Evolutionary conservation across 2,113 vertebrate species (phyloP).

Genomic region (Bubo blakistoni): DNA sequence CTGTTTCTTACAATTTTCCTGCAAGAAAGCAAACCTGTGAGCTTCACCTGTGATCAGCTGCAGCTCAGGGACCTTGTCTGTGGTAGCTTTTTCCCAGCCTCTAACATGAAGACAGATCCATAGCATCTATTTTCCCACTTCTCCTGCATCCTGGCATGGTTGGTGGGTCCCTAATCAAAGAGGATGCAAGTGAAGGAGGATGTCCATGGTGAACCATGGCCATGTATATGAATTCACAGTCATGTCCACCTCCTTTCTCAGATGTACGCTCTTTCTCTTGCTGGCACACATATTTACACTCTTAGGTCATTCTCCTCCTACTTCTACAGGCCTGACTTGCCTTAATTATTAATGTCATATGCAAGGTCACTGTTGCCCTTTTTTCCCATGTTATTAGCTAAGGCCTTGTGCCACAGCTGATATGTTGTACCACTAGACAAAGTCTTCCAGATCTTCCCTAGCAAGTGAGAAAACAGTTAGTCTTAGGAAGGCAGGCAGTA

Average conservation of each 20-base stretch:
- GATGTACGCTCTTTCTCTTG: neutral
- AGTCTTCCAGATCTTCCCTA: neutral
- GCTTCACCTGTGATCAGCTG: neutral
- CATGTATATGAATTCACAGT: neutral
- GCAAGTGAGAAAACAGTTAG: neutral
- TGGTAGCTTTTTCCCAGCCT: neutral
- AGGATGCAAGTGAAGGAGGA: neutral
- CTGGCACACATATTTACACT: neutral
- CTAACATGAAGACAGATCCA: neutral
- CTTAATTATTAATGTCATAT: neutral
- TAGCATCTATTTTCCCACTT: neutral
- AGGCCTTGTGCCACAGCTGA: neutral
- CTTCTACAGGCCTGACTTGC: neutral
- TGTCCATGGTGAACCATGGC: neutral
- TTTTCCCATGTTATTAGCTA: neutral
- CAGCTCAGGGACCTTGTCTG: neutral
- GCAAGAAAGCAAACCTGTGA: neutral
- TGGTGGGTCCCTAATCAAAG: neutral
- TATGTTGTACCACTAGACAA: neutral
- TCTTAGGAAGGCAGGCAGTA: neutral
- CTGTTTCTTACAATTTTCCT: neutral
- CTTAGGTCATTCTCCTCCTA: neutral
- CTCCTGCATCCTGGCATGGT: neutral
- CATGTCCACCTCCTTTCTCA: neutral
- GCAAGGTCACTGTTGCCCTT: neutral